phyloP scores from a whole-genome alignment of 2,113 vertebrate genomes.

The Pterocles burchelli region DNA sequence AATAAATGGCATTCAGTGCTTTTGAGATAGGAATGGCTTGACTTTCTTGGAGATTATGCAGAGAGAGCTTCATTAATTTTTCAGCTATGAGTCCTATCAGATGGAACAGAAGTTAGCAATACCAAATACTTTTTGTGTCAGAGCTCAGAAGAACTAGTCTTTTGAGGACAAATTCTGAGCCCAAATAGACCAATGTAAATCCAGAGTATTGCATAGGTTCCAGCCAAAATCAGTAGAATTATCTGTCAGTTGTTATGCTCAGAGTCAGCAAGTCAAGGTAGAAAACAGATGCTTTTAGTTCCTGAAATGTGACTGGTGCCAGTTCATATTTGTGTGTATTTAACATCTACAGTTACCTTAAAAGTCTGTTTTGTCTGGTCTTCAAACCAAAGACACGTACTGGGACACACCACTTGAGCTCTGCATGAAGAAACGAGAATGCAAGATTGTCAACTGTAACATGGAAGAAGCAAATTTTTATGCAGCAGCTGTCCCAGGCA shows the following conservation, averaged over 20 bases:
- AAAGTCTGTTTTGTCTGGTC: background rate
- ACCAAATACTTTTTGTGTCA: background rate
- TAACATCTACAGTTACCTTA: background rate
- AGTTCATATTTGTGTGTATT: background rate
- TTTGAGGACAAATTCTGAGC: background rate
- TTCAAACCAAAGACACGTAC: background rate
- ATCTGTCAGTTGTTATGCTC: background rate
- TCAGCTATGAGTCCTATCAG: background rate
- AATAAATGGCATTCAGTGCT: background rate
- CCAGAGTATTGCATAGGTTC: background rate
- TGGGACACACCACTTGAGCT: background rate
- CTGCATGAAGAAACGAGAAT: background rate
- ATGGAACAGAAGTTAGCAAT: background rate
- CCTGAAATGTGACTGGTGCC: background rate
- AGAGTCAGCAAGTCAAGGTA: background rate
- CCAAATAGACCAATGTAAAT: background rate
- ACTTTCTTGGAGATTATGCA: background rate
- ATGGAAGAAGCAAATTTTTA: background rate
- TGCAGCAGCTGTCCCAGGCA: background rate
- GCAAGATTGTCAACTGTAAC: background rate
- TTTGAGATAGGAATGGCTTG: background rate
- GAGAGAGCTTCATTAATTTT: background rate
- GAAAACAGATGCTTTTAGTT: background rate
- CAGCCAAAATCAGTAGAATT: background rate
- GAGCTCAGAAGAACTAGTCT: background rate